These are phyloP conservation scores for Meteorus sp. DNA, from an alignment of 1,140 invertebrate species.

Conservation along the genomic window DNA sequence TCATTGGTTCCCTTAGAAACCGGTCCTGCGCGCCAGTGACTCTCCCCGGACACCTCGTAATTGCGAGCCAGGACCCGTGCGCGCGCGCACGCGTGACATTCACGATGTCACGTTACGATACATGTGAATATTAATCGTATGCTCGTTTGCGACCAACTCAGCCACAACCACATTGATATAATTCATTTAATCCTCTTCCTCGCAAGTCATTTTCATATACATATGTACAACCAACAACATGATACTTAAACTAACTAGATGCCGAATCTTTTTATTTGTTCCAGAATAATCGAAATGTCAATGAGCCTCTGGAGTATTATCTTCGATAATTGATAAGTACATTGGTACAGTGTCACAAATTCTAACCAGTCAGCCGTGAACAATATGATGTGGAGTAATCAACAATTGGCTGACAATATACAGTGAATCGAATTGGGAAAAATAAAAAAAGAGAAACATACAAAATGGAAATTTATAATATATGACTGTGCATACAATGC, in stretches of 20 bases:
- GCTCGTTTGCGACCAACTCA: not conserved
- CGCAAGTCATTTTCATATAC: not conserved
- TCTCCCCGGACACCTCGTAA: slow-evolving; percentile 15
- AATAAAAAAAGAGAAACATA: not conserved
- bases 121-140: slow-evolving; percentile 26
- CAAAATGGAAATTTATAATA: too few relatives aligned
- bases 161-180: not conserved
- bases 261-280: not conserved
- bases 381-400: not conserved
- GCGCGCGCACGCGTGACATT: slow-evolving; percentile 20
- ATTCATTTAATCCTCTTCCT: slow-evolving; percentile 7
- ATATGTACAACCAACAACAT: not conserved
- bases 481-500: too few relatives aligned
- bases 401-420: too few relatives aligned
- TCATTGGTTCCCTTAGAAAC: slow-evolving; percentile 18
- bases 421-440: too few relatives aligned
- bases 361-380: not conserved
- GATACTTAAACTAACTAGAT: slow-evolving; percentile 1
- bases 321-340: slow-evolving; percentile 10
- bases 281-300: slow-evolving; percentile 5
- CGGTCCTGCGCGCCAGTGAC: slow-evolving; percentile 16
- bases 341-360: not conserved
- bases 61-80: slow-evolving; percentile 15
- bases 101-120: slow-evolving; percentile 24
- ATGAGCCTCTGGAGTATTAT: slow-evolving; percentile 4